Evolutionary conservation across 2,797 vertebrate genomes (phyloP).

Genomic region (Parambassis ranga): DNA sequence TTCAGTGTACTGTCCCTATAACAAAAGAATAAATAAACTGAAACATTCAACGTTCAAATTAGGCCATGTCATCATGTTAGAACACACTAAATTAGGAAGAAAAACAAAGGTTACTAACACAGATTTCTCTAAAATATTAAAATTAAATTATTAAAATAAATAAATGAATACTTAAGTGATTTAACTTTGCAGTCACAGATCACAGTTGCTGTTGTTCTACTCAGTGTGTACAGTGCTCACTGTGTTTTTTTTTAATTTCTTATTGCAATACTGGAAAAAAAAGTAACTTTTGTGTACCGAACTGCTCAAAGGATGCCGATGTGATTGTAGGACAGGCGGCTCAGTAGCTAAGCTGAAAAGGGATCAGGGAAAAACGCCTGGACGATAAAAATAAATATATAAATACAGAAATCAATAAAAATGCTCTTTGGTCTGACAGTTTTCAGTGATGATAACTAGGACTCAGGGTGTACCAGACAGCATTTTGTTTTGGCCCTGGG

Average conservation of each 20-base stretch:
- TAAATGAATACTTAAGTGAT: not conserved
- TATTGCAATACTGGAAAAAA: not conserved
- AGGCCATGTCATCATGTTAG: too few relatives aligned
- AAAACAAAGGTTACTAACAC: too few relatives aligned
- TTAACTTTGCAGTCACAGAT: not conserved
- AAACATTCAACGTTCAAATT: too few relatives aligned
- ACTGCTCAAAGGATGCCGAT: constrained; percentile 16
- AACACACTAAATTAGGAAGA: too few relatives aligned
- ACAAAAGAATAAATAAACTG: too few relatives aligned
- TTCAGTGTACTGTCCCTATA: too few relatives aligned
- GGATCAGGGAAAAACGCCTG: constrained; percentile 59
- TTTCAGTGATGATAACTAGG: constrained; percentile 75
- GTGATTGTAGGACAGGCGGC: constrained; percentile 13
- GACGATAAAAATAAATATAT: constrained; percentile 68
- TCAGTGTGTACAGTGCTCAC: not conserved
- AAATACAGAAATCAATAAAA: constrained; percentile 74
- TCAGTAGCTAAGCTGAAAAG: constrained; percentile 28
- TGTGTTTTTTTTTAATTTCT: not conserved
- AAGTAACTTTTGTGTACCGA: not conserved
- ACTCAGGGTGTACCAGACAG: constrained; percentile 69
- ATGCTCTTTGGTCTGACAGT: constrained; percentile 75
- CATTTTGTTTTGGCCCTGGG: constrained; percentile 76
- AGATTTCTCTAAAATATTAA: too few relatives aligned
- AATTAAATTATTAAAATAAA: not conserved
- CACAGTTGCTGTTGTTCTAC: constrained; percentile 11